A percentile compares a stretch with the other conserved stretches of the same genome.
These are phyloP conservation scores for Dipus sagitta DNA, from an alignment of 2,797 vertebrate genomes.

Conservation along the genomic window DNA sequence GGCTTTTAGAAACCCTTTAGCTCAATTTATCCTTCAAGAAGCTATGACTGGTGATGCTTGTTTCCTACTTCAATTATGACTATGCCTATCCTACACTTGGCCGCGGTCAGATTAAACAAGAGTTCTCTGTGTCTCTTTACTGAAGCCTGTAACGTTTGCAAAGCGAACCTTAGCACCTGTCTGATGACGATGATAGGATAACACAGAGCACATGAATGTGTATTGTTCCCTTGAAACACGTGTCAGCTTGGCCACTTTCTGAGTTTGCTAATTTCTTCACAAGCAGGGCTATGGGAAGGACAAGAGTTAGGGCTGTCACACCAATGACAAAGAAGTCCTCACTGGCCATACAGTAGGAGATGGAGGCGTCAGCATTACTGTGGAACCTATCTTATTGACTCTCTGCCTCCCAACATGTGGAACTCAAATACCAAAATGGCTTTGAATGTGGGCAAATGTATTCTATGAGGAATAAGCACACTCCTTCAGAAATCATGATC, in stretches of 20 bases:
- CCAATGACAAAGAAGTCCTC: neutral
- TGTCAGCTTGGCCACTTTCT: neutral
- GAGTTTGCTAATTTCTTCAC: neutral
- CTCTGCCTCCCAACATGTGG: neutral
- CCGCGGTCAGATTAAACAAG: neutral
- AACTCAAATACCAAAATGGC: neutral
- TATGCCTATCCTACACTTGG: neutral
- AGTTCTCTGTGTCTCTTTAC: neutral
- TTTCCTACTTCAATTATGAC: neutral
- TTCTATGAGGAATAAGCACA: neutral
- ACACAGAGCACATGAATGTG: fast-evolving
- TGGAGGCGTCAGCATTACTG: neutral
- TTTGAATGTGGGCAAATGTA: neutral
- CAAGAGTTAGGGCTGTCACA: fast-evolving
- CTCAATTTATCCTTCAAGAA: neutral
- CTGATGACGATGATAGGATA: neutral
- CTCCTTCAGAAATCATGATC: neutral
- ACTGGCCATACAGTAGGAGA: fast-evolving
- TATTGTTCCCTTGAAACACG: neutral
- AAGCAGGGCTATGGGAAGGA: neutral
- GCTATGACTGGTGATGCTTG: neutral
- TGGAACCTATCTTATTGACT: neutral
- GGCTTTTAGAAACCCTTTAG: neutral
- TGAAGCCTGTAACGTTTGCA: neutral
- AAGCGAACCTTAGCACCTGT: neutral